Percentiles rank a stretch among this genome's conserved stretches.
Evolutionary conservation across 2,113 vertebrate genomes (phyloP).

Genomic region (Chloropsis hardwickii): DNA sequence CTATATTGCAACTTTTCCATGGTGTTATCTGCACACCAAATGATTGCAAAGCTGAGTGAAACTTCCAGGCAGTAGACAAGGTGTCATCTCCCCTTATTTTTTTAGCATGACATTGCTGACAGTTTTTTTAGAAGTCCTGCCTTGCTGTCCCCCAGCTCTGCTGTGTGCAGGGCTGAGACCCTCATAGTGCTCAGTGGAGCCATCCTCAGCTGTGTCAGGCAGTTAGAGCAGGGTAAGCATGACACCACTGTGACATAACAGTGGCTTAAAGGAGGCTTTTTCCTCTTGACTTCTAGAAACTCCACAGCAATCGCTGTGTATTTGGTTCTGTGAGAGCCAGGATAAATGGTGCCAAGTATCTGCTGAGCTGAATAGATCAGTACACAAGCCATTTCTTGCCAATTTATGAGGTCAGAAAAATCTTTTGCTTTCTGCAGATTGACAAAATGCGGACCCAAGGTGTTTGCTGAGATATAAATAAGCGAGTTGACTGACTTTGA

Average conservation of each 20-base stretch:
- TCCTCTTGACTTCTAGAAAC: not conserved
- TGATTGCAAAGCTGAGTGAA: not conserved
- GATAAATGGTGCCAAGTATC: not conserved
- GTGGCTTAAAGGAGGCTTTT: not conserved
- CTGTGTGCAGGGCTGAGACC: not conserved
- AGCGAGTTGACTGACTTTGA: not conserved
- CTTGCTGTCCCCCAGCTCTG: not conserved
- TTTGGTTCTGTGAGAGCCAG: not conserved
- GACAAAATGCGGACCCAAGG: not conserved
- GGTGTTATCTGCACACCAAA: not conserved
- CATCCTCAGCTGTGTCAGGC: not conserved
- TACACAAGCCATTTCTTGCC: not conserved
- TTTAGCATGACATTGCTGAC: not conserved
- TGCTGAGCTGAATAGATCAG: not conserved
- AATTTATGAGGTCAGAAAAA: slow-evolving; percentile 5
- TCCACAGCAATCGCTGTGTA: not conserved
- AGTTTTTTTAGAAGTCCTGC: not conserved
- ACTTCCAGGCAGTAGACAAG: not conserved
- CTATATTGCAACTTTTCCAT: not conserved
- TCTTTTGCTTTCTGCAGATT: not conserved
- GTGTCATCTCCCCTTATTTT: not conserved
- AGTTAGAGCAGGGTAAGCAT: not conserved
- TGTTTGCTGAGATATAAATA: slow-evolving; percentile 1
- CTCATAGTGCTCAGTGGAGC: not conserved
- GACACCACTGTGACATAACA: not conserved